A percentile compares a stretch with the other conserved stretches of the same genome.
Conservation (phyloP, 1,140 invertebrate genomes). For the Aphelenchoides avenae region DNA sequence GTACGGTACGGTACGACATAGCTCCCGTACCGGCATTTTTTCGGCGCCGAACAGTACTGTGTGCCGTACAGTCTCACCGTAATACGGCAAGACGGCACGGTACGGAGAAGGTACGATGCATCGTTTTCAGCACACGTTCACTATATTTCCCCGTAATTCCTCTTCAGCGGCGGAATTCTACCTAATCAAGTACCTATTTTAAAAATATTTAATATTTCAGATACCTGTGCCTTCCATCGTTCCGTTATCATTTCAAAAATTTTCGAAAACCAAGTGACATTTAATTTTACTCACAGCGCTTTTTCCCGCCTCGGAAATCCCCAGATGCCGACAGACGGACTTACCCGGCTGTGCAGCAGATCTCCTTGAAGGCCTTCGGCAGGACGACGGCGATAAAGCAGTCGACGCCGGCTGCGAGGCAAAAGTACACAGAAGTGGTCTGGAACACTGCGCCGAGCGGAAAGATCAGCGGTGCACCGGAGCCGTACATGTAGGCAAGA, state of each 20-base stretch:
- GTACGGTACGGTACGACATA: no score
- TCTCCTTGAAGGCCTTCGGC: conserved; percentile 35
- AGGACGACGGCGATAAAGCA: conserved; percentile 56
- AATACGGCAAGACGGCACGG: no score
- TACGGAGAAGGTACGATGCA: no score
- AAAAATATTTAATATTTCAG: background rate
- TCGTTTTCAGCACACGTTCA: no score
- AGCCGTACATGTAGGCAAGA: conserved; percentile 48
- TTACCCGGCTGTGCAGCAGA: conserved; percentile 54
- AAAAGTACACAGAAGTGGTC: conserved; percentile 59
- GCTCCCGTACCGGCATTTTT: no score
- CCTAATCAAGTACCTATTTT: background rate
- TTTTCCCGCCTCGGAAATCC: no score
- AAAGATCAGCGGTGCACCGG: conserved; percentile 54
- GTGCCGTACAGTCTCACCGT: no score
- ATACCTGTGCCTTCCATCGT: background rate
- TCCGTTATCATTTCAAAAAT: background rate
- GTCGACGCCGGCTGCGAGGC: conserved; percentile 55
- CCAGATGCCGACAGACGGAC: conserved; percentile 6
- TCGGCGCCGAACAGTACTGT: no score
- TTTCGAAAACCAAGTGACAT: background rate
- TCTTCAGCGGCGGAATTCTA: background rate
- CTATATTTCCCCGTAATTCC: no score
- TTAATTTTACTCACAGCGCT: background rate
- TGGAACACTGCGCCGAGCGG: conserved; percentile 58